Evolutionary conservation across 2,113 vertebrate genomes (phyloP), one percentile per base, ranked within the genome.

Genomic region (Dicerorhinus sumatrensis): DNA sequence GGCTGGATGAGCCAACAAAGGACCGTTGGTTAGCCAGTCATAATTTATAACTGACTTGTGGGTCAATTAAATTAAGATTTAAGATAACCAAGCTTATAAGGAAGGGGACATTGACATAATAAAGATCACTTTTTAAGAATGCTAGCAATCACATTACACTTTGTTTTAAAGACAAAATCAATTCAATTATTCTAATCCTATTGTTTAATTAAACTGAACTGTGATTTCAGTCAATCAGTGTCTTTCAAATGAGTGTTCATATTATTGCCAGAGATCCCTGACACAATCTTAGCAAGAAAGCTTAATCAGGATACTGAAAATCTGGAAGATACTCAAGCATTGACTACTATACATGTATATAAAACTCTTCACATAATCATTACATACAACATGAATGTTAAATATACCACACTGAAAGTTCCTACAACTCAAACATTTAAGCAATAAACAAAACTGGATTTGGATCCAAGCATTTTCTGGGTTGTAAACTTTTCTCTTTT

Each of bases 171-270:
- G 54, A 73, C 21, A 85, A 83, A 89, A 85, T 20, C 33, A 54
- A 80, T 54, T 88, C 8, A 46, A 42, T 77, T 77, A 91, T 95
- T 84, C 46, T 81, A 76, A 88, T 31, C 18, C 39, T 73, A 42
- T 20, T 96, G 14, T 81, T 94, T 81, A 94, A n/a, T 86, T 82
- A 92, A 94, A 67, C 36, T 76, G 18, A 95, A 88, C 8, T 72
- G 51, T 27, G 48, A 48, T 48, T 91, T 96, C 27, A 65, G 6
- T 67, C 58, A 84, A 11, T 67, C 16, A 72, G 7, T 23, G 25
- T 46, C 14, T 88, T 85, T 69, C 25, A 93, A 63, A 76, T 83
- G 33, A 82, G 2, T 39, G 56, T 58, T 56, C 69, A 46, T 87
- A 62, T 54, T 62, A 25, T 62, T 79, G 8, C 9, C 29, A 54